Evolutionary conservation across 2,797 vertebrate species (phyloP).

Genomic region (Phaenicophaeus curvirostris): DNA sequence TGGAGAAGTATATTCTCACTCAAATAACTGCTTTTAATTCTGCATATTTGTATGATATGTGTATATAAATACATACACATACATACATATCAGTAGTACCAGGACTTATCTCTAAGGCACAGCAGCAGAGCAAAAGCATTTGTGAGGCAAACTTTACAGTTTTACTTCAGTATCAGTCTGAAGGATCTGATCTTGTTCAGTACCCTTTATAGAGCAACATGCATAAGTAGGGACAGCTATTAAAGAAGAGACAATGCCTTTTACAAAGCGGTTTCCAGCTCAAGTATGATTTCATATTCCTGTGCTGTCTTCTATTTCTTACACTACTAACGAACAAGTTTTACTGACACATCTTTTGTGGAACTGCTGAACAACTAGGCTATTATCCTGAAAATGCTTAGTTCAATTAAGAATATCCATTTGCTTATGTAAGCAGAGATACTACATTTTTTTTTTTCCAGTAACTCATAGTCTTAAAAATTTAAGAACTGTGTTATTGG

Average conservation of each 20-base stretch:
- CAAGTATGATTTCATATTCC: neutral
- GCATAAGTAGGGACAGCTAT: neutral
- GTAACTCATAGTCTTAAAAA: neutral
- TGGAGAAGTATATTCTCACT: neutral
- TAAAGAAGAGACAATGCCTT: neutral
- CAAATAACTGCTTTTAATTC: neutral
- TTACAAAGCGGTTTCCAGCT: neutral
- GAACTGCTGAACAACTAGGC: neutral
- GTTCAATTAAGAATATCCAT: neutral
- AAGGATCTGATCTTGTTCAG: neutral
- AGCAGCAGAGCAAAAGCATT: neutral
- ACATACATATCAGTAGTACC: neutral
- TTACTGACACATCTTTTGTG: neutral
- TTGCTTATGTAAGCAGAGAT: slow-evolving; percentile 13
- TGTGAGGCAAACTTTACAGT: neutral
- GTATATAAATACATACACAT: neutral
- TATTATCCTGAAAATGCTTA: neutral
- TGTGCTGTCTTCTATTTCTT: neutral
- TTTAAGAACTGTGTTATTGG: neutral
- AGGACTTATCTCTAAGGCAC: neutral
- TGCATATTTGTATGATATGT: neutral
- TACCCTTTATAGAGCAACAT: neutral
- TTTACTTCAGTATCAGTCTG: neutral
- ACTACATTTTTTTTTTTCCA: neutral
- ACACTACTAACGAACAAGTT: neutral